These are phyloP conservation scores for Lochmaea crataegi DNA, from an alignment of 2,888 invertebrate species.

Conservation along the genomic window DNA sequence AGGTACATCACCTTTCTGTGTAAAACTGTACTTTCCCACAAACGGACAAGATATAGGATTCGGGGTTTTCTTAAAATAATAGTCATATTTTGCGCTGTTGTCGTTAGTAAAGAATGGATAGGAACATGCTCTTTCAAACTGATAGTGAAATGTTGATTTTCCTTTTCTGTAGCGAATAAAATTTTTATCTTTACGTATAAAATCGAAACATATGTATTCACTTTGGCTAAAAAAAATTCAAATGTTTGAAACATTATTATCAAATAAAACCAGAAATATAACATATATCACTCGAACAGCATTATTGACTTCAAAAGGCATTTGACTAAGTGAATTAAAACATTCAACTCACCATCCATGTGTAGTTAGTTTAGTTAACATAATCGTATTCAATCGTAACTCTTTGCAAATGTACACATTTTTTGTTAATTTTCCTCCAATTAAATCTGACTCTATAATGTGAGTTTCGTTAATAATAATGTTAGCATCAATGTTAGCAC, in stretches of 20 bases:
- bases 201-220: constrained; percentile 97
- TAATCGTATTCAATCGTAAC: constrained; percentile 87
- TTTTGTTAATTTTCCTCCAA: constrained; percentile 85
- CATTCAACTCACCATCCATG: constrained; percentile 82
- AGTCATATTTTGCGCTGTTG: constrained; percentile 87
- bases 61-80: constrained; percentile 88
- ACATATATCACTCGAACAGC: too few relatives aligned
- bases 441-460: constrained; percentile 95
- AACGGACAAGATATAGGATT: constrained; percentile 94
- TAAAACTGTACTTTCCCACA: constrained; percentile 95
- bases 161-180: constrained; percentile 91
- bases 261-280: neutral
- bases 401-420: constrained; percentile 96
- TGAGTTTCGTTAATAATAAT: constrained; percentile 95
- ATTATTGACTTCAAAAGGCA: too few relatives aligned
- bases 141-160: constrained; percentile 87
- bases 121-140: constrained; percentile 93
- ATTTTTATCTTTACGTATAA: constrained; percentile 95
- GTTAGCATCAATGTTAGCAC: constrained; percentile 96
- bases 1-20: constrained; percentile 88
- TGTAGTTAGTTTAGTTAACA: constrained; percentile 96
- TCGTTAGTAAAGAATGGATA: constrained; percentile 92
- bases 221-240: constrained; percentile 78
- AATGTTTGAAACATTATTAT: neutral
- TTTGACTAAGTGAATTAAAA: too few relatives aligned